phyloP scores from a whole-genome alignment of 2,888 invertebrate genomes.

The Agonopterix alstromeriana region DNA sequence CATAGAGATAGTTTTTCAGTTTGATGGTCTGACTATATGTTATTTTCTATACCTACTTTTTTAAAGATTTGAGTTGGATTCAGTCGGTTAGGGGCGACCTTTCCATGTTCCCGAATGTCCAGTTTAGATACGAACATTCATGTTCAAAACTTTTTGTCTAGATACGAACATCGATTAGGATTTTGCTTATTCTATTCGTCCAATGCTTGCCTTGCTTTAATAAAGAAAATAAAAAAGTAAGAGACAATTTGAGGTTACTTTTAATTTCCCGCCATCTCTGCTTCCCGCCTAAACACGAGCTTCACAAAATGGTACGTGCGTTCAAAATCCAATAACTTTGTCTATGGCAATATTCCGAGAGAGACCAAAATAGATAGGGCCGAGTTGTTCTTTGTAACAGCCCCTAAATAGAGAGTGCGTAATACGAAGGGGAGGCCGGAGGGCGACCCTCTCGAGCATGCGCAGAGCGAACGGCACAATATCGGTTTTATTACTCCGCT shows the following conservation, averaged over 20 bases:
- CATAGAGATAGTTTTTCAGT: too few species aligned
- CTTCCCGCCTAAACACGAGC: conserved; percentile 18
- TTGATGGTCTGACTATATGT: too few species aligned
- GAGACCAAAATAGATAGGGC: conserved; percentile 70
- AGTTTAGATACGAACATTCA: too few species aligned
- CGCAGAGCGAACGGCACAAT: conserved; percentile 37
- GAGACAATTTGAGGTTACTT: neutral
- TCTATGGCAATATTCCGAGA: conserved; percentile 62
- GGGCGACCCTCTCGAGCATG: conserved; percentile 58
- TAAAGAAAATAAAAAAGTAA: neutral
- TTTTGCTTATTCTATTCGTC: too few species aligned
- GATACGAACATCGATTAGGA: too few species aligned
- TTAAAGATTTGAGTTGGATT: too few species aligned
- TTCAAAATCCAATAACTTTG: conserved; percentile 59
- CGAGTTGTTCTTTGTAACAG: conserved; percentile 68
- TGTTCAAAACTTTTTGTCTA: too few species aligned
- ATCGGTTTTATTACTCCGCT: conserved; percentile 68
- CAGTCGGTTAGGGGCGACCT: too few species aligned
- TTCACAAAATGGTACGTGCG: conserved; percentile 19
- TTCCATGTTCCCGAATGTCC: too few species aligned
- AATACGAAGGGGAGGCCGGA: conserved; percentile 66
- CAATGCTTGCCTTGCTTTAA: too few species aligned
- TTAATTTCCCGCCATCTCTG: conserved; percentile 20
- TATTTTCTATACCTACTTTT: too few species aligned
- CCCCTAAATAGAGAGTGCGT: conserved; percentile 76